Base-by-base conservation (phyloP, 2,113 vertebrate genomes). In the Entelurus aequoreus region DNA sequence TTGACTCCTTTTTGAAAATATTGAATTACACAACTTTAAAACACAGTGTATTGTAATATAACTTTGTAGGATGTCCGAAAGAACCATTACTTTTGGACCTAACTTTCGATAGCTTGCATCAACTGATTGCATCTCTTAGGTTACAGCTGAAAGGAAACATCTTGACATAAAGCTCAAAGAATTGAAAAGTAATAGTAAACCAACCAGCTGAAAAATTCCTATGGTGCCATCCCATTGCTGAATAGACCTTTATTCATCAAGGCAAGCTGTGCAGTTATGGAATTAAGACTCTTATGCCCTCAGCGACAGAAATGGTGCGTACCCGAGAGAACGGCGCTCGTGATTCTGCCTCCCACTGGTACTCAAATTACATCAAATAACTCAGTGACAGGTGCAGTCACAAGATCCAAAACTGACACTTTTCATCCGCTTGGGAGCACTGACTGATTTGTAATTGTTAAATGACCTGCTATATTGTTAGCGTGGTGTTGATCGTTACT, bases 241-340 rank as follows among this genome's bases (percentile, higher is more conserved):
- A 79, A 78, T 71, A 79, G 78, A 65, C 42, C 28, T 48, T 74
- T 65, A 73, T 84, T 77, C 69, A 76, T 81, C 67, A 77, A 72
- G 51, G 67, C 68, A 67, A n/a, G 42, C 62, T 63, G n/a, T 35
- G 62, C 47, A 72, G 55, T 76, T 62, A 74, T 65, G 71, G 56
- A 62, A 54, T 58, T 56, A 1, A 44, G 57, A 79, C 81, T 77
- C 62, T 62, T 79, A 75, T 56, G 68, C 78, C 78, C 72, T 28
- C 40, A 40, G 69, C 62, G 62, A 51, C 67, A 70, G 49, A 74
- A 77, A 79, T 74, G 67, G 66, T 12, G 11, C 7, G 10, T 48
- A 71, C 48, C 36, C 11, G 8, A 28, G 62, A 75, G 53, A 36
- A 11, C 10, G 68, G 60, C 55, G 69, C 68, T 89, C 80, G 75